Base-by-base conservation (phyloP, 2,888 invertebrate genomes). In the Enchytraeus crypticus region DNA sequence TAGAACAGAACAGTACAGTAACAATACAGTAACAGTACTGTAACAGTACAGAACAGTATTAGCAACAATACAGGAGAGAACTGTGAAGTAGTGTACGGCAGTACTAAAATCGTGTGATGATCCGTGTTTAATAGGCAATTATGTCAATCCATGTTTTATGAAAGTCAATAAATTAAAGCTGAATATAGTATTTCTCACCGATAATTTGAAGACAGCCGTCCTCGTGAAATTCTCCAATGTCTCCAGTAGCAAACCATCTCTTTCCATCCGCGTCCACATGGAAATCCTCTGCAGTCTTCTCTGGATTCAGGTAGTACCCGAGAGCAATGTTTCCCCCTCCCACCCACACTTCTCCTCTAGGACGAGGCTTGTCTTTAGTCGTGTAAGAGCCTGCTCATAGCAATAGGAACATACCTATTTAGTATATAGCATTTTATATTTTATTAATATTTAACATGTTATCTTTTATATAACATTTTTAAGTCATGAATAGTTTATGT, bases 171-270 rank as follows among this genome's bases (percentile, higher is more conserved):
- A n/a, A n/a, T n/a, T n/a, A n/a, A n/a, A n/a, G n/a, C n/a, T n/a
- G n/a, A n/a, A n/a, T n/a, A n/a, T n/a, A n/a, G n/a, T 33, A 23
- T n/a, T 14, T 47, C 60, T 14, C 74, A 93, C 95, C 97, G 72
- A 98, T 95, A 73, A 98, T 95, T 82, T 89, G 90, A 71, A 98
- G 86, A 74, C 88, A 89, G 26, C 98, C 98, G 81, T 98, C 96
- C 46, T 85, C 83, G 74, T 93, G 89, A 73, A 96, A 83, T 82
- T 95, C 92, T 2, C 89, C 95, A 79, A 98, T 89, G 81, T 98
- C 98, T 1, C 98, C 98, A n/a, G 93, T 92, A 72, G 86, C 87
- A 83, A 98, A 98, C 91, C 95, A 98, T 69, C 73, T 62, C 14
- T 71, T 55, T 11, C 76, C 77, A 45, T 73, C 11, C 38, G 73